Conservation (phyloP, 2,113 vertebrate species). For the Vireo altiloquus region DNA sequence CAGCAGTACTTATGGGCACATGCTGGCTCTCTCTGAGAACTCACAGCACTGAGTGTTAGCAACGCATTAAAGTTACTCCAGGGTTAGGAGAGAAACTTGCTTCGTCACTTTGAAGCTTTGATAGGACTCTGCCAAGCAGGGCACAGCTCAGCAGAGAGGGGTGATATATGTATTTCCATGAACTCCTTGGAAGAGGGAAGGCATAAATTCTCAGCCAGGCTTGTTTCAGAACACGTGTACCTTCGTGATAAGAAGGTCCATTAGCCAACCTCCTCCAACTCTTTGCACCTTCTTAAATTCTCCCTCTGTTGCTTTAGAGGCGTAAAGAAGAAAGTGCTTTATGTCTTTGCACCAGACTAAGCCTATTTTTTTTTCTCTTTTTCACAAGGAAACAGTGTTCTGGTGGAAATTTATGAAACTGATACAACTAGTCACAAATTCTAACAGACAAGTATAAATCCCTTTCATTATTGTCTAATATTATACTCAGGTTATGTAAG, state of each 20-base stretch:
- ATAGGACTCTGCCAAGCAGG: not conserved
- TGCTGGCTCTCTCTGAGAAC: not conserved
- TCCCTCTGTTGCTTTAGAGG: not conserved
- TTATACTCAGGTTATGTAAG: not conserved
- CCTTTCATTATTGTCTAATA: not conserved
- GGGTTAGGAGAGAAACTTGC: not conserved
- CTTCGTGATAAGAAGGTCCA: not conserved
- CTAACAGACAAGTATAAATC: not conserved
- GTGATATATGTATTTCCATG: accelerated
- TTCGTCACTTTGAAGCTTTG: not conserved
- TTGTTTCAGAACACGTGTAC: not conserved
- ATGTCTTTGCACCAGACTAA: not conserved
- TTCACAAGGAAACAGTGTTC: not conserved
- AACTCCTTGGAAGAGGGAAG: not conserved
- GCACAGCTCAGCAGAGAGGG: not conserved
- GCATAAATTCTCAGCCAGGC: not conserved
- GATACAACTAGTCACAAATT: not conserved
- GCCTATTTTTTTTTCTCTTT: not conserved
- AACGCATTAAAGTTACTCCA: not conserved
- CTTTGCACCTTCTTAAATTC: not conserved
- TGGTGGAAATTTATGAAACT: not conserved
- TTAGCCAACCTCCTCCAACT: not conserved
- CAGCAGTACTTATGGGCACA: not conserved
- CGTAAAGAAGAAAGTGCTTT: not conserved
- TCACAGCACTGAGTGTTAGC: not conserved